Evolutionary conservation across 2,888 invertebrate species (phyloP), one percentile per base, ranked within the genome.

Genomic region (Tachystola acroxantha): DNA sequence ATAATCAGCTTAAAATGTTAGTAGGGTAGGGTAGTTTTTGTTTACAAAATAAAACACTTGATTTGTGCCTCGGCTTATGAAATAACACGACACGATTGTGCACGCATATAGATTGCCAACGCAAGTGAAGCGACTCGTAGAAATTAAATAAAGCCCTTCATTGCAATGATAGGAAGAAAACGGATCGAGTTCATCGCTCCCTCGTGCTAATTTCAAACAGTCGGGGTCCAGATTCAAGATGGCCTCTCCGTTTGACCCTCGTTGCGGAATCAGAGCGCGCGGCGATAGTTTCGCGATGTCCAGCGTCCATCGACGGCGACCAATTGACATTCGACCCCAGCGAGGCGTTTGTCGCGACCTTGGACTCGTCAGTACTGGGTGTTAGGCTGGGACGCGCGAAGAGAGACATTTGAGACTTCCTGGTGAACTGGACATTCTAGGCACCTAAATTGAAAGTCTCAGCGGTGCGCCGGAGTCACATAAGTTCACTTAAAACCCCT

Each of bases 291-390:
- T 74, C 61, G 77, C 78, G 71, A 74, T 59, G 32, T 65, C 73
- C 75, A 76, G 72, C 73, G 68, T 58, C 73, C 79, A 82, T 77
- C 77, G 77, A 71, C 71, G 57, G 64, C 68, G 66, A 67, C 64
- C 66, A 84, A 77, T 82, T 84, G 78, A 84, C 82, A 78, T 65
- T 76, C 79, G 79, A 84, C 81, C 82, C 76, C 60, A 39, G 61
- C 64, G 66, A 72, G 75, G 69, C 61, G 71, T 67, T 57, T 57
- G 68, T 57, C 63, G 65, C 67, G 68, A 72, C 79, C 78, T 79
- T 78, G 81, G 72, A 72, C 71, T 66, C 70, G 55, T 61, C 63
- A 71, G 61, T 27, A 27, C 27, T 25, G 25, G 25, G 3, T 20
- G 20, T 20, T 20, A 20, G 25, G 10, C 25, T 10, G 25, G 25